phyloP scores from a whole-genome alignment of 1,140 invertebrate species.

The Neuroterus valhalla region DNA sequence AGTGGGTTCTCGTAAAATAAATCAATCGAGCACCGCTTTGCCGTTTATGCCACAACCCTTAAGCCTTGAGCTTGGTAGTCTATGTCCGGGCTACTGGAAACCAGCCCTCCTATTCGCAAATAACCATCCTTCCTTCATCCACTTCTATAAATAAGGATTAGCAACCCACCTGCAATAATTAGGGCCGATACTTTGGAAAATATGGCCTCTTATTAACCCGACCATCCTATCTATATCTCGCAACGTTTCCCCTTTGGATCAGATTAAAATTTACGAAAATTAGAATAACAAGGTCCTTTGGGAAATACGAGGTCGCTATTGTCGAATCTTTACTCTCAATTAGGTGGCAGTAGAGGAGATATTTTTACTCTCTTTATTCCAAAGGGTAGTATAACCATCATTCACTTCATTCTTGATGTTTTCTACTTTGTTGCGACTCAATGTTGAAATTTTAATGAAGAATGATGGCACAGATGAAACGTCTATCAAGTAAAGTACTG shows the following conservation, averaged over 20 bases:
- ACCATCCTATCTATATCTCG: slow-evolving; percentile 12
- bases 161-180: slow-evolving; percentile 32
- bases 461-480: neutral
- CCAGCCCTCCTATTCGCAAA: slow-evolving; percentile 11
- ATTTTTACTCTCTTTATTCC: neutral
- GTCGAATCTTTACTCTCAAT: neutral
- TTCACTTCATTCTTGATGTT: too few relatives aligned
- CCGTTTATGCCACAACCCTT: slow-evolving; percentile 49
- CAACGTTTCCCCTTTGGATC: neutral
- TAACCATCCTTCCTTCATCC: slow-evolving; percentile 14
- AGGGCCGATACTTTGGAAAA: slow-evolving; percentile 24
- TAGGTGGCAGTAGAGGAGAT: neutral
- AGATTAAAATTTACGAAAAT: slow-evolving; percentile 30
- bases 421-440: too few relatives aligned
- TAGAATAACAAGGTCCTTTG: slow-evolving; percentile 20
- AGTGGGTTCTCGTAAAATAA: slow-evolving; percentile 47
- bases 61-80: slow-evolving; percentile 36
- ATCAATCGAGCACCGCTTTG: slow-evolving; percentile 47
- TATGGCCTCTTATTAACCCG: slow-evolving; percentile 22
- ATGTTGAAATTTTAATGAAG: neutral
- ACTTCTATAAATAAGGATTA: slow-evolving; percentile 46
- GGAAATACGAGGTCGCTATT: slow-evolving; percentile 7
- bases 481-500: too few relatives aligned
- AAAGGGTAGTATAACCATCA: too few relatives aligned
- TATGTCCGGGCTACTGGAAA: slow-evolving; percentile 26